Conservation (phyloP, 2,113 vertebrate species). For the Zosterops hypoxanthus region DNA sequence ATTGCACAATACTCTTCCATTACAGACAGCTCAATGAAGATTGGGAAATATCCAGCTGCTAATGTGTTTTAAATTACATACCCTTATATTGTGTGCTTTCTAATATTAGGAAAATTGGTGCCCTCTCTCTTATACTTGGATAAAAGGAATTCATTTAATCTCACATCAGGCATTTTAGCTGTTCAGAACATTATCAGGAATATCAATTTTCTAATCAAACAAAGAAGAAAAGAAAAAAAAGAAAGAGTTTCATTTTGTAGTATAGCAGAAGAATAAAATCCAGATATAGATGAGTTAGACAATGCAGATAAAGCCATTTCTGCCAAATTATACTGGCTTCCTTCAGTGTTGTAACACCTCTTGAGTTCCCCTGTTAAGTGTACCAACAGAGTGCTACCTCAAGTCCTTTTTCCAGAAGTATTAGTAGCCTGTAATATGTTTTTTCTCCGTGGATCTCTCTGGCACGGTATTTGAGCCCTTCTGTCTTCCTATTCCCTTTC, state of each 20-base stretch:
- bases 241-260: not conserved
- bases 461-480: not conserved
- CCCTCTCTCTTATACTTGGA: not conserved
- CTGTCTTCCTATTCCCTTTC: not conserved
- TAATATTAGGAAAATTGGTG: slow-evolving; percentile 32
- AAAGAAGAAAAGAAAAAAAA: not conserved
- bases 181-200: not conserved
- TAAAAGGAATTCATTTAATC: not conserved
- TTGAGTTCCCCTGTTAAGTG: not conserved
- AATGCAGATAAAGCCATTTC: not conserved
- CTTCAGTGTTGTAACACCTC: not conserved
- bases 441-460: not conserved
- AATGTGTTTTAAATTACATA: slow-evolving; percentile 56
- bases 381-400: not conserved
- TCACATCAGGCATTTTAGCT: not conserved
- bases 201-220: not conserved
- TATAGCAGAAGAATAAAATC: not conserved
- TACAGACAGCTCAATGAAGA: not conserved
- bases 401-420: not conserved
- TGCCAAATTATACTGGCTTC: not conserved
- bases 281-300: not conserved
- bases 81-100: not conserved
- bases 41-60: slow-evolving; percentile 12
- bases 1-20: not conserved
- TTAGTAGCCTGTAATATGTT: not conserved